Conservation (phyloP, 2,113 vertebrate genomes). For the Paralichthys olivaceus region DNA sequence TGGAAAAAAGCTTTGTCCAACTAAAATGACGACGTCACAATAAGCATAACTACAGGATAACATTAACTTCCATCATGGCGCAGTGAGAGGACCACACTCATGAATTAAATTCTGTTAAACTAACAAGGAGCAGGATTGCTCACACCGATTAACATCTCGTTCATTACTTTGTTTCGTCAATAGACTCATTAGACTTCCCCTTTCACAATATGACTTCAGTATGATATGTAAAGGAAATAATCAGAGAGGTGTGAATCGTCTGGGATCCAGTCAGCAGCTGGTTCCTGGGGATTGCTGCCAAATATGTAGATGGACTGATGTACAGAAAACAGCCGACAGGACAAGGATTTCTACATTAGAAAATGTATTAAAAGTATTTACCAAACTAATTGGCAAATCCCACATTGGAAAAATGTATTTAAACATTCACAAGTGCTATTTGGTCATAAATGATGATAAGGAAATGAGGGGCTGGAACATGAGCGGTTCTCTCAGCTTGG, state of each 20-base stretch:
- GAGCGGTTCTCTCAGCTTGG: too few relatives aligned
- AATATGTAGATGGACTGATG: neutral
- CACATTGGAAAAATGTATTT: neutral
- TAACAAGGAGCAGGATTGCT: neutral
- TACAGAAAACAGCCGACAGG: neutral
- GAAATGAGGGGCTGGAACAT: too few relatives aligned
- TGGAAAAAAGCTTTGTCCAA: neutral
- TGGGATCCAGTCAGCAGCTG: neutral
- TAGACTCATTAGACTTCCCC: neutral
- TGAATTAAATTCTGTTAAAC: slow-evolving; percentile 1
- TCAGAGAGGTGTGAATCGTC: neutral
- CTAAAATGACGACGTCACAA: neutral
- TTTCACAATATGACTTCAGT: slow-evolving; percentile 4
- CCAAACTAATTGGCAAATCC: neutral
- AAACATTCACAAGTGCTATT: neutral
- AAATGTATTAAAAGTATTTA: neutral
- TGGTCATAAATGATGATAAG: neutral
- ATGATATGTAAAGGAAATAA: slow-evolving; percentile 15
- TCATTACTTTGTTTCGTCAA: slow-evolving; percentile 13
- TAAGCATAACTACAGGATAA: neutral
- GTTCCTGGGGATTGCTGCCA: neutral
- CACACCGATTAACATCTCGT: neutral
- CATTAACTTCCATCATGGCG: neutral
- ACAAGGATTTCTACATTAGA: too few relatives aligned
- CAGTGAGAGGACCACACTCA: neutral